Percentiles rank a stretch among this genome's conserved stretches.
Conservation (phyloP, 2,797 vertebrate species). For the Enoplosus armatus region DNA sequence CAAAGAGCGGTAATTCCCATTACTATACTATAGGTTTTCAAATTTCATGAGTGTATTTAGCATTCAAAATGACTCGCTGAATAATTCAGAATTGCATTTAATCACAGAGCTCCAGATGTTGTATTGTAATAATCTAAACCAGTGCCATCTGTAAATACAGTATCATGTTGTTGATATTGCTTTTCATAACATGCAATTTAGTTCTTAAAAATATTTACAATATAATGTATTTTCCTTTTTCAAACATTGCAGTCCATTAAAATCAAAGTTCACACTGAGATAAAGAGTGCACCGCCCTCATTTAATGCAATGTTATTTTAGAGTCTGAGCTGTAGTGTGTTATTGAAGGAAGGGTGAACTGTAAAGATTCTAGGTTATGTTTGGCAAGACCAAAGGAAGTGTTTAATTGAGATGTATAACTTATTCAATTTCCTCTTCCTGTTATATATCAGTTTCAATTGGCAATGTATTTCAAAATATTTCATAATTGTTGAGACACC, state of each 20-base stretch:
- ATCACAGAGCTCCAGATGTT: not conserved
- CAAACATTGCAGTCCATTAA: not conserved
- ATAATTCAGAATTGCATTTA: constrained; percentile 7
- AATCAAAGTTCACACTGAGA: constrained; percentile 30
- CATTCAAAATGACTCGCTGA: constrained; percentile 17
- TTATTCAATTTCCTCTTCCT: not conserved
- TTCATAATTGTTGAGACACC: not conserved
- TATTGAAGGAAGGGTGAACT: constrained; percentile 45
- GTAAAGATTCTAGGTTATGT: constrained; percentile 56
- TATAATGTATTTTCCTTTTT: not conserved
- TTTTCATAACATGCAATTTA: no score
- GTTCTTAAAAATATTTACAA: not conserved
- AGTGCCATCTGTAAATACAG: not conserved
- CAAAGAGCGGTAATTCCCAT: no score
- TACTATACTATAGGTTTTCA: constrained; percentile 43
- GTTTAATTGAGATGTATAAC: not conserved
- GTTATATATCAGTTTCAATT: not conserved
- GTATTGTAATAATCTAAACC: not conserved
- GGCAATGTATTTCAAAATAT: not conserved
- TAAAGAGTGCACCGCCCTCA: not conserved
- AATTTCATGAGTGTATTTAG: constrained; percentile 33
- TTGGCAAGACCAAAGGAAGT: constrained; percentile 18
- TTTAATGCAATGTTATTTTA: constrained; percentile 25
- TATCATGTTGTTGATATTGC: no score
- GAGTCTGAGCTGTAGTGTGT: constrained; percentile 21